These are phyloP conservation scores for Girardinus metallicus DNA, from an alignment of 2,797 vertebrate species.

Conservation along the genomic window DNA sequence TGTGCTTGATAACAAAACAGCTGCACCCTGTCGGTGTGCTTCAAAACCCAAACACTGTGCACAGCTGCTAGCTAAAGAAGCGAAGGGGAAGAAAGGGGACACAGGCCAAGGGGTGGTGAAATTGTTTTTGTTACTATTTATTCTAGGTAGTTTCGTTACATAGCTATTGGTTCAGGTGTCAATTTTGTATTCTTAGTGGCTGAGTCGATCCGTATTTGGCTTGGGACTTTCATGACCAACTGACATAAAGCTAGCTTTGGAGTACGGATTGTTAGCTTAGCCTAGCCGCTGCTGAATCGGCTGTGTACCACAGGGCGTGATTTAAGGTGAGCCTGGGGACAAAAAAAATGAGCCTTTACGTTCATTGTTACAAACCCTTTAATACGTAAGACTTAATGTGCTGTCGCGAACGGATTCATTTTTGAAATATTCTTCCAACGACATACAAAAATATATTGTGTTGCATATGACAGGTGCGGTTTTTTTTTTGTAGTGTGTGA, in stretches of 20 bases:
- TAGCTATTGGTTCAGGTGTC: background rate
- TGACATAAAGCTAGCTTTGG: constrained; percentile 60
- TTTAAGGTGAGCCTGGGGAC: constrained; percentile 75
- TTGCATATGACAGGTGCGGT: background rate
- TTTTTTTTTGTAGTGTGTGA: constrained; percentile 1
- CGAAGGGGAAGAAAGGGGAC: constrained; percentile 47
- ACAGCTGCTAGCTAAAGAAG: constrained; percentile 64
- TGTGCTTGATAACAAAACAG: constrained; percentile 48
- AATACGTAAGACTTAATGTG: too few species aligned
- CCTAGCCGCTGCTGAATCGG: constrained; percentile 46
- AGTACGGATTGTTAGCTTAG: constrained; percentile 52
- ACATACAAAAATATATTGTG: constrained; percentile 6
- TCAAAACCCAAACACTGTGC: constrained; percentile 71
- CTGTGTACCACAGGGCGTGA: constrained; percentile 59
- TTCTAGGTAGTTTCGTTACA: background rate
- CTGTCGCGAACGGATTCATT: rapidly evolving
- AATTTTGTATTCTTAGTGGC: constrained; percentile 1
- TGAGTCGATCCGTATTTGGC: constrained; percentile 25
- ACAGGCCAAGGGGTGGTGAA: constrained; percentile 45
- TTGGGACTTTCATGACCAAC: constrained; percentile 42
- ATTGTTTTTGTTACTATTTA: constrained; percentile 17
- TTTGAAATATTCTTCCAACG: background rate
- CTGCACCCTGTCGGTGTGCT: constrained; percentile 44
- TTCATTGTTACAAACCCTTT: background rate
- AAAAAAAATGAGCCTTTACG: constrained; percentile 11